Percentiles rank a stretch among this genome's conserved stretches.
These are phyloP conservation scores for Corapipo altera DNA, from an alignment of 2,113 vertebrate species.

Conservation along the genomic window DNA sequence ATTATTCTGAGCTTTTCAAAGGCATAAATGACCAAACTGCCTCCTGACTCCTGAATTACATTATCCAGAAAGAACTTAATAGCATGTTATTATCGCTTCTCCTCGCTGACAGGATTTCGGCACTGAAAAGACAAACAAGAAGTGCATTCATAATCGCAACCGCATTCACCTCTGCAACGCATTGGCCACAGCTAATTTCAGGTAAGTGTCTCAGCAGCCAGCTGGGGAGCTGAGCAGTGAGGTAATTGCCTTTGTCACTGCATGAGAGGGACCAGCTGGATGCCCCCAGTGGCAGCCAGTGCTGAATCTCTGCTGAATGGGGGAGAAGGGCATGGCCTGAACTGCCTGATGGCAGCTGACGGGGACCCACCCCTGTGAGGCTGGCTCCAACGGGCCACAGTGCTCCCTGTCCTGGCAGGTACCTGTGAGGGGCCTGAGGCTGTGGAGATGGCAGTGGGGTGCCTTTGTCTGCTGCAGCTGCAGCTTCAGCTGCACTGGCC, in stretches of 20 bases:
- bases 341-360: not conserved
- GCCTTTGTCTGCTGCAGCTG: not conserved
- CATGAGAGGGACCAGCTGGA: not conserved
- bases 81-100: slow-evolving; percentile 81
- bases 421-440: accelerated
- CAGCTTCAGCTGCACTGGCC: accelerated
- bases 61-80: slow-evolving; percentile 82
- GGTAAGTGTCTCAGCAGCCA: slow-evolving; percentile 29
- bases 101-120: slow-evolving; percentile 76
- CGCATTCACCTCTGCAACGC: slow-evolving; percentile 53
- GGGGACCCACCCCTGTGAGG: not conserved
- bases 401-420: accelerated
- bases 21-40: slow-evolving; percentile 81
- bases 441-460: not conserved
- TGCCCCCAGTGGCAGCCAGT: not conserved
- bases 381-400: accelerated
- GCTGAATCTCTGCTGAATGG: not conserved
- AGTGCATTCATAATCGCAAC: slow-evolving; percentile 62
- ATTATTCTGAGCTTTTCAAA: slow-evolving; percentile 81
- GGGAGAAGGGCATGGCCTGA: not conserved
- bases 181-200: slow-evolving; percentile 51
- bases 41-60: slow-evolving; percentile 80
- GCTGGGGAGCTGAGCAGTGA: not conserved
- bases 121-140: slow-evolving; percentile 79
- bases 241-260: slow-evolving; percentile 32